Evolutionary conservation across 2,888 invertebrate species (phyloP), one percentile per base, ranked within the genome.

Genomic region (Conus canariensis): DNA sequence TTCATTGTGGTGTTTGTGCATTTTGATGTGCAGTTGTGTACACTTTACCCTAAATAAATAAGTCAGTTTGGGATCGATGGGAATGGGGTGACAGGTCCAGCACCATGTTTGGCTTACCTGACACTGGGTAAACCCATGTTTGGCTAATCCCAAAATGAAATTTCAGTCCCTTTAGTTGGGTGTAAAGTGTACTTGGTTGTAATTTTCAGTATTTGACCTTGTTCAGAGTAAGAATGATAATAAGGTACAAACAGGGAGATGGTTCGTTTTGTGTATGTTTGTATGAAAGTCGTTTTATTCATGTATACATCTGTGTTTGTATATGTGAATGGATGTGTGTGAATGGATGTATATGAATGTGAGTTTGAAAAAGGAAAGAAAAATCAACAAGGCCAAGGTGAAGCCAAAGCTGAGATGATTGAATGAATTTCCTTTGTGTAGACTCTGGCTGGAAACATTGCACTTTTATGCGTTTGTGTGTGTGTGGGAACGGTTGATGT

Each of bases 401-500:
- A 83, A 83, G 22, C 19, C 58, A 58, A 58, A 56, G 22, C 22
- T 22, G 10, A 83, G 56, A 19, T 83, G 56, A 56, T 83, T 22
- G 58, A 14, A 22, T 80, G 80, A 83, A 58, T 14, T 30, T 30
- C 12, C 14, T 30, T 22, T 9, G 56, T 83, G 19, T 83, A 58
- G 19, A 83, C 45, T 30, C 22, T 83, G 82, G 58, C 56, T 83
- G 82, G 30, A 80, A 12, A 45, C 56, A 56, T 56, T 83, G 82
- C 58, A 56, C 82, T 83, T 83, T 83, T 56, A 83, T 22, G 58
- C 0, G 5, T 83, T 56, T 22, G 56, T 56, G 82, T 58, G 82
- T 83, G 80, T 80, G 58, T 83, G 82, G 56, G 82, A 83, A 58
- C 12, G 82, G 19, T 25, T 83, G 82, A 58, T 58, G 82, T 58